Evolutionary conservation across 2,888 invertebrate genomes (phyloP).

Genomic region (Eupithecia centaureata): DNA sequence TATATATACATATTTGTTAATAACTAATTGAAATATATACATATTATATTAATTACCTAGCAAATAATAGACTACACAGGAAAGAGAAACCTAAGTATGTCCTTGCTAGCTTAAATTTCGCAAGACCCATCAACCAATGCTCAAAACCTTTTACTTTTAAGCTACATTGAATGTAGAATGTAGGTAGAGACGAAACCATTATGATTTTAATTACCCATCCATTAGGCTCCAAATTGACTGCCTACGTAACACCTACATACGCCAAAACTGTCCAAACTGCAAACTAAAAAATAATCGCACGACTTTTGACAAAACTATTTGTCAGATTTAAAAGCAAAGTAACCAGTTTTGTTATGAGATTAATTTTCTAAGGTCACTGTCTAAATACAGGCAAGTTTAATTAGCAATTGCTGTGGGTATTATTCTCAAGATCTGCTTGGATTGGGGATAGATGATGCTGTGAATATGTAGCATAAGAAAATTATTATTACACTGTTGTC

Average conservation of each 20-base stretch:
- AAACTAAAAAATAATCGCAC: slow-evolving; percentile 27
- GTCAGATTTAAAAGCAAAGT: slow-evolving; percentile 25
- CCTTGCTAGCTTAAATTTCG: not conserved
- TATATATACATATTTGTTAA: too few species aligned
- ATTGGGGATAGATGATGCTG: too few species aligned
- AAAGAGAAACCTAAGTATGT: too few species aligned
- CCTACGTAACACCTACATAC: slow-evolving; percentile 39
- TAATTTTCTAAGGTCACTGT: slow-evolving; percentile 33
- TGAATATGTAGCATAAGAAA: too few species aligned
- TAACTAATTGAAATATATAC: too few species aligned
- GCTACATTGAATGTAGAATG: slow-evolving; percentile 11
- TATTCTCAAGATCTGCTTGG: too few species aligned
- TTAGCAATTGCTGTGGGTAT: too few species aligned
- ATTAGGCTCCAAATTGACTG: slow-evolving; percentile 12
- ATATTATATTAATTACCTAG: too few species aligned
- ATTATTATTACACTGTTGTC: too few species aligned
- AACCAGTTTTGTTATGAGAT: slow-evolving; percentile 34
- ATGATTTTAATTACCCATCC: slow-evolving; percentile 6
- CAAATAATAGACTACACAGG: too few species aligned
- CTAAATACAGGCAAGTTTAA: slow-evolving; percentile 11
- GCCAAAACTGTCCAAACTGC: slow-evolving; percentile 22
- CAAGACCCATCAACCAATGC: not conserved
- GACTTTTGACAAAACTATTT: slow-evolving; percentile 34
- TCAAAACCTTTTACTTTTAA: not conserved
- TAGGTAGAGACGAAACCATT: not conserved